Evolutionary conservation across 2,888 invertebrate genomes (phyloP).

Genomic region (Volucella inanis): DNA sequence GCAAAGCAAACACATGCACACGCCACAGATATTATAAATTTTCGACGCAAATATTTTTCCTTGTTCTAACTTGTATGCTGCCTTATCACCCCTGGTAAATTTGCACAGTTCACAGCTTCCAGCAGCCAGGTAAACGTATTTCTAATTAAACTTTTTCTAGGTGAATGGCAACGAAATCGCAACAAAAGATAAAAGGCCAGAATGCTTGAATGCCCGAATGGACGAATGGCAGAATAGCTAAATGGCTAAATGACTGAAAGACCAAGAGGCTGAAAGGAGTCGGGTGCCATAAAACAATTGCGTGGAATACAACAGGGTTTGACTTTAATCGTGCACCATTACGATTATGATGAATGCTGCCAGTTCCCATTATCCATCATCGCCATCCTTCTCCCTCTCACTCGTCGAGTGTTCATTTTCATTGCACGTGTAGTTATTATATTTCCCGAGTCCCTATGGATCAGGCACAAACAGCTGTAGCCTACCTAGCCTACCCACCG

Average conservation of each 20-base stretch:
- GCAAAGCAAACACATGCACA: no score
- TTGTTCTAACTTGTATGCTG: no score
- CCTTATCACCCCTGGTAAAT: no score
- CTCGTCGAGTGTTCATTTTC: conserved; percentile 21
- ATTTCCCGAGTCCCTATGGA: neutral
- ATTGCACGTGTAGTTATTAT: conserved; percentile 34
- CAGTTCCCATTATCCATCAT: neutral
- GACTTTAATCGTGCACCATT: conserved; percentile 24
- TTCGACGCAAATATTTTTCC: no score
- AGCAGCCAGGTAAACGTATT: no score
- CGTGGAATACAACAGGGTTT: conserved; percentile 40
- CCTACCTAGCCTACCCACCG: no score
- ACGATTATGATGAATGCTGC: conserved; percentile 45
- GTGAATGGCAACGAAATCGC: conserved; percentile 6
- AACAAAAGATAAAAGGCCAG: neutral
- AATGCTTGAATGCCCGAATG: no score
- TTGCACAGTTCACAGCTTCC: no score
- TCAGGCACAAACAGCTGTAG: neutral
- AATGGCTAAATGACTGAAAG: conserved; percentile 1
- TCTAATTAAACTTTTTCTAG: conserved; percentile 40
- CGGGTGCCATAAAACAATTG: conserved; percentile 37
- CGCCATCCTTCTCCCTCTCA: neutral
- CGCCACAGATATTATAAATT: no score
- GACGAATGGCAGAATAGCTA: neutral
- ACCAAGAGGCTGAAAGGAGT: conserved; percentile 9